Evolutionary conservation across 2,888 invertebrate genomes (phyloP), one percentile per base, ranked within the genome.

Genomic region (Eristalis tenax): DNA sequence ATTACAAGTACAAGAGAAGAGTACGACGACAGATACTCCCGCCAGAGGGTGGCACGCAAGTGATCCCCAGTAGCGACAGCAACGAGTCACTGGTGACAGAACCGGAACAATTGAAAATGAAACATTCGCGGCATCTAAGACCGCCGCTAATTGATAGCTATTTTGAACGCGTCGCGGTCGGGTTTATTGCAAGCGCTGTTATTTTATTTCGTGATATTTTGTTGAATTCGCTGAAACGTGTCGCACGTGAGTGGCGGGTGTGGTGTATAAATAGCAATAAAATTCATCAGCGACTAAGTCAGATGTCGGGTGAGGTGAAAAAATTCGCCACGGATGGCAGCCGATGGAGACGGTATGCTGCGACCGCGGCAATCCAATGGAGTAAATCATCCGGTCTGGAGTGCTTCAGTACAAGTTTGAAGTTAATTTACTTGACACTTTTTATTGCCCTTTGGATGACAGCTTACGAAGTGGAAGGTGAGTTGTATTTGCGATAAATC

Each of bases 1-100:
- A 93, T 89, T 93, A 92, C 90, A 93, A 93, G 90, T 93, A 93
- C 90, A 93, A 93, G 88, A 91, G 93, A 90, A 93, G 93, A 93
- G 26, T 71, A 82, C 83, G 61, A 71, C 38, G 59, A 40, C 22
- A 64, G 56, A 18, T 70, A 59, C 22, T 64, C 40, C 13, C 32
- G 77, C 38, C 6, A 88, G 89, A 89, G 56, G 15, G 15, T 13
- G 28, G 15, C 28, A 35, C 73, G 38, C 82, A 74, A 82, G 38
- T 78, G 61, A 69, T 81, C 18, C 18, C 18, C 18, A 8, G n/a
- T 2, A 50, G 18, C n/a, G 1, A n/a, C 4, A 50, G 43, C 63
- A 82, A 56, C 40, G 63, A 43, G 57, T 63, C 79, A 32, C 50
- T 50, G n/a, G 65, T 76, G 73, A 61, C 76, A 75, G 23, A 13